Conservation (phyloP, 2,113 vertebrate species). For the Leptocoma aspasia region DNA sequence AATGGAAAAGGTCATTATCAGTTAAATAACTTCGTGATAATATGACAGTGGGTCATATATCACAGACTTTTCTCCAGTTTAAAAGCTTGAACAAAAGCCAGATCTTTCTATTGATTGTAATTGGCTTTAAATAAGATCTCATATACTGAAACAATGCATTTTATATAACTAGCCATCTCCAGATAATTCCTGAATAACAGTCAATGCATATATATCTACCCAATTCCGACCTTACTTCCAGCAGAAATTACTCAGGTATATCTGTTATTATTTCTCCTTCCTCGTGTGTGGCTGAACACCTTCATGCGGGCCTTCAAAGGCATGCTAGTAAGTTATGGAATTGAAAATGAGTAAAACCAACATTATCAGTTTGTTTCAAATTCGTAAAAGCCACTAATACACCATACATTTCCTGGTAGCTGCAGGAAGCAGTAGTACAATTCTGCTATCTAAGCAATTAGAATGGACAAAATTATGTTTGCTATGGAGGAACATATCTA, state of each 20-base stretch:
- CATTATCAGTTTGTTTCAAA: constrained; percentile 10
- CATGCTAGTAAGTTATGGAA: background rate
- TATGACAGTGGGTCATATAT: background rate
- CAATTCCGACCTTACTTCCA: background rate
- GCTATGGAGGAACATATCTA: background rate
- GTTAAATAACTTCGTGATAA: constrained; percentile 8
- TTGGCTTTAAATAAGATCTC: background rate
- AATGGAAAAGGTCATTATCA: background rate
- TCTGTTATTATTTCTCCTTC: background rate
- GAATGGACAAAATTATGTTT: background rate
- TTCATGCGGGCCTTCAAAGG: background rate
- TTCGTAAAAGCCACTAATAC: constrained; percentile 14
- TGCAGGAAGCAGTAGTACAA: constrained; percentile 35
- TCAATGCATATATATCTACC: background rate
- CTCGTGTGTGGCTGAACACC: background rate
- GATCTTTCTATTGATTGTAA: background rate
- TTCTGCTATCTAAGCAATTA: constrained; percentile 39
- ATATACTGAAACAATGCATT: background rate
- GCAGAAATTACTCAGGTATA: background rate
- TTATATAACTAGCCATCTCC: background rate
- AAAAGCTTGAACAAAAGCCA: constrained; percentile 21
- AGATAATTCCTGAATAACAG: background rate
- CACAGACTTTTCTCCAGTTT: background rate
- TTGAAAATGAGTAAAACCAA: background rate
- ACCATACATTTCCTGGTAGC: constrained; percentile 6